phyloP scores from a whole-genome alignment of 2,888 invertebrate species.

The Diadromus collaris region DNA sequence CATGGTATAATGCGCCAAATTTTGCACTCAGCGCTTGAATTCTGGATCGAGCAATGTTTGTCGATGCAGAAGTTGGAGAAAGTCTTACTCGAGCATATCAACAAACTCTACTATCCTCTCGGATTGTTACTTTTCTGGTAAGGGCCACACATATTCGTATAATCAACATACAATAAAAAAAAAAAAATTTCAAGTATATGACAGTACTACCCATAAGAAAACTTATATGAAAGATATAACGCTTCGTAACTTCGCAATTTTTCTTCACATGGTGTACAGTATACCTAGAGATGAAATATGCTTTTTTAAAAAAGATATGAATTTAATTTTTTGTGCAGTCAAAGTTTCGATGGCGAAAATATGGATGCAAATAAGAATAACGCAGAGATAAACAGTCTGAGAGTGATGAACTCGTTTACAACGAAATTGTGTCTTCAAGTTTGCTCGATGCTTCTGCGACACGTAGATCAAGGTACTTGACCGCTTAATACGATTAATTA shows the following conservation, averaged over 20 bases:
- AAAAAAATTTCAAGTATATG: too few species aligned
- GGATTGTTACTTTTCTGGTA: slow-evolving; percentile 77
- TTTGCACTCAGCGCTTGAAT: slow-evolving; percentile 76
- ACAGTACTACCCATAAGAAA: too few species aligned
- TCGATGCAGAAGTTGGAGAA: slow-evolving; percentile 82
- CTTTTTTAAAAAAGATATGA: neutral
- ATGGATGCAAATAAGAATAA: slow-evolving; percentile 68
- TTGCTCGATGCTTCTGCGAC: slow-evolving; percentile 74
- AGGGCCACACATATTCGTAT: slow-evolving; percentile 25
- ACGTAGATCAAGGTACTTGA: slow-evolving; percentile 74
- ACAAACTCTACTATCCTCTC: slow-evolving; percentile 78
- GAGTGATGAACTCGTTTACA: slow-evolving; percentile 73
- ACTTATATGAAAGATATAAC: too few species aligned
- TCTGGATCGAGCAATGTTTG: slow-evolving; percentile 80
- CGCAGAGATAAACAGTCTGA: slow-evolving; percentile 63
- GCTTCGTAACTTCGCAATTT: too few species aligned
- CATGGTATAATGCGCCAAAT: slow-evolving; percentile 74
- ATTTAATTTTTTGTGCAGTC: slow-evolving; percentile 60
- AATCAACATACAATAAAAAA: too few species aligned
- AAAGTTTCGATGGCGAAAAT: slow-evolving; percentile 66
- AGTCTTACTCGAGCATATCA: slow-evolving; percentile 82
- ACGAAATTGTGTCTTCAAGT: slow-evolving; percentile 76
- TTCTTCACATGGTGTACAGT: too few species aligned
- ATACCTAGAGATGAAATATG: too few species aligned
- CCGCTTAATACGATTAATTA: neutral